Percentiles rank a stretch among this genome's conserved stretches.
phyloP scores from a whole-genome alignment of 2,888 invertebrate species.

The Colletes collaris region DNA sequence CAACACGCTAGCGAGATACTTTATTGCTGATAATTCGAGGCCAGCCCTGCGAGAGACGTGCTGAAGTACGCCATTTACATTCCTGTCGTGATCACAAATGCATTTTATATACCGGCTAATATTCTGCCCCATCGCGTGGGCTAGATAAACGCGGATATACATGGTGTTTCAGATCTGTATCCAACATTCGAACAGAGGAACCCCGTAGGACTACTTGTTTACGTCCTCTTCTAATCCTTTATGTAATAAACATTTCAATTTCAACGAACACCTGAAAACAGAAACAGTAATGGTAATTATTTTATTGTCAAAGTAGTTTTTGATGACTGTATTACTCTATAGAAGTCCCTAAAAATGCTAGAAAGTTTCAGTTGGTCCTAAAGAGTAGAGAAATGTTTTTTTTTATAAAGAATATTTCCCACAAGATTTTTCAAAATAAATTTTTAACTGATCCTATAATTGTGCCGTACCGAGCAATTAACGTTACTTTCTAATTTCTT shows the following conservation, averaged over 20 bases:
- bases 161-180: constrained; percentile 25
- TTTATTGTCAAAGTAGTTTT: no score
- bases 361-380: no score
- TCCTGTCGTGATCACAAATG: constrained; percentile 70
- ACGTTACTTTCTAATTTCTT: not conserved
- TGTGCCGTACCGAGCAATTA: not conserved
- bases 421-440: no score
- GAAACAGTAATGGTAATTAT: no score
- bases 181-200: not conserved
- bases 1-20: constrained; percentile 68
- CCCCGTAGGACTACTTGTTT: not conserved
- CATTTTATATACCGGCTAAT: constrained; percentile 70
- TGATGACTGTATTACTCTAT: no score
- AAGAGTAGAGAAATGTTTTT: no score
- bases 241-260: no score
- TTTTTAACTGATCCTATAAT: not conserved
- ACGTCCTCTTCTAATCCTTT: no score
- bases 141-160: constrained; percentile 59
- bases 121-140: constrained; percentile 70
- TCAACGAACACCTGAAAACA: no score
- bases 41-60: constrained; percentile 55
- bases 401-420: no score
- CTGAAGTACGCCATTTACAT: constrained; percentile 68
- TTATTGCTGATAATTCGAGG: constrained; percentile 71
- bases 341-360: no score